phyloP scores from a whole-genome alignment of 2,888 invertebrate genomes.

The Ichneumoninae sp. region DNA sequence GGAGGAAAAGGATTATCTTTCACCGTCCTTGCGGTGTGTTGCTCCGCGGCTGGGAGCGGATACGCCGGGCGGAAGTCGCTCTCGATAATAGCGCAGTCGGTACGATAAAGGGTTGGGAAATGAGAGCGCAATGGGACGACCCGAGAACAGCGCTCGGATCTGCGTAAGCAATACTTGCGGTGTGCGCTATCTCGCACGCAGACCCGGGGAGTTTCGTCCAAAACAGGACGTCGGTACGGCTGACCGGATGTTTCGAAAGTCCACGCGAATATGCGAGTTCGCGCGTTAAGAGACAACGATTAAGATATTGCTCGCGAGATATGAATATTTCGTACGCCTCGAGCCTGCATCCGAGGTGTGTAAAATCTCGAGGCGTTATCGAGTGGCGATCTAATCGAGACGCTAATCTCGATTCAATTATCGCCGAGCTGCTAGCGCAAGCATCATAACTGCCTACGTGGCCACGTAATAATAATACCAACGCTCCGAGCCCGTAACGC shows the following conservation, averaged over 20 bases:
- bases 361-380: constrained; percentile 24
- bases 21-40: constrained; percentile 11
- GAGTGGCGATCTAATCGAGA: constrained; percentile 31
- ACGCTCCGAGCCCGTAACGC: constrained; percentile 26
- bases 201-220: constrained; percentile 21
- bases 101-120: constrained; percentile 60
- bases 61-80: constrained; percentile 62
- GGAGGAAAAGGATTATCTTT: constrained; percentile 35
- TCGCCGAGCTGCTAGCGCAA: constrained; percentile 28
- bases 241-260: constrained; percentile 48
- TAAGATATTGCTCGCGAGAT: background rate
- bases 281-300: background rate
- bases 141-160: constrained; percentile 3
- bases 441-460: constrained; percentile 32
- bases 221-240: constrained; percentile 63
- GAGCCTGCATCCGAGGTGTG: background rate
- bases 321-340: background rate
- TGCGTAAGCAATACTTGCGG: constrained; percentile 46
- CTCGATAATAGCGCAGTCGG: constrained; percentile 62
- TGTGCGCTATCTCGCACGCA: constrained; percentile 43
- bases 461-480: constrained; percentile 17
- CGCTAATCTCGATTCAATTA: constrained; percentile 51
- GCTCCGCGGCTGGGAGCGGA: constrained; percentile 58
- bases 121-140: constrained; percentile 12
- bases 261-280: constrained; percentile 13